Percentiles rank a stretch among this genome's conserved stretches.
phyloP scores from a whole-genome alignment of 2,113 vertebrate genomes.

The Gambusia affinis region DNA sequence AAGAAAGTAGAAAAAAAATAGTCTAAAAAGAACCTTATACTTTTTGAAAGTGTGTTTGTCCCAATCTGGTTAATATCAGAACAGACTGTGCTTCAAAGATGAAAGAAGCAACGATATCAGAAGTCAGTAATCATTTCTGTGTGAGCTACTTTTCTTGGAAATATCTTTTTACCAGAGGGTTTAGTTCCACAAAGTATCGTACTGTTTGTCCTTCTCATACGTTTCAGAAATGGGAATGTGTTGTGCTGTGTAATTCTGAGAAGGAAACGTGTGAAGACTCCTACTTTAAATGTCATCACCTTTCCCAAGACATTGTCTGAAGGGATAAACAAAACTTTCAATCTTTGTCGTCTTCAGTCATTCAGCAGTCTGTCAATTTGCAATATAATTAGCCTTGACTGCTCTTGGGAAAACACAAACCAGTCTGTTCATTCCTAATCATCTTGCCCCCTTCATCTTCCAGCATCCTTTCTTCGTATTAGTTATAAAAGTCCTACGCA shows the following conservation, averaged over 20 bases:
- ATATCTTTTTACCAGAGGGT: slow-evolving; percentile 10
- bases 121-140: slow-evolving; percentile 6
- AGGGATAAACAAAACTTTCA: slow-evolving; percentile 38
- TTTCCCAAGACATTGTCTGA: slow-evolving; percentile 7
- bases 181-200: not conserved
- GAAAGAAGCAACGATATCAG: not conserved
- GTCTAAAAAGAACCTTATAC: too few relatives aligned
- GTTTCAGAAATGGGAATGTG: not conserved
- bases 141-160: slow-evolving; percentile 8
- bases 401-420: slow-evolving; percentile 39
- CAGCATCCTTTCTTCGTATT: slow-evolving; percentile 51
- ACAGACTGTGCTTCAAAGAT: not conserved
- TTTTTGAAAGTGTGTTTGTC: not conserved
- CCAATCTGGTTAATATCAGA: not conserved
- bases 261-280: slow-evolving; percentile 18
- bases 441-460: slow-evolving; percentile 30
- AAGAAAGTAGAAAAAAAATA: too few relatives aligned
- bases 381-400: slow-evolving; percentile 44
- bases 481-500: slow-evolving; percentile 54
- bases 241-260: slow-evolving; percentile 8
- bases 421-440: slow-evolving; percentile 50
- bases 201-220: not conserved
- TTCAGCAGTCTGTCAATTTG: slow-evolving; percentile 28
- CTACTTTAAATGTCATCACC: slow-evolving; percentile 18
- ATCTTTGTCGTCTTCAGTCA: slow-evolving; percentile 22